phyloP scores from a whole-genome alignment of 2,888 invertebrate species.

The Amblyjoppa fuscipennis region DNA sequence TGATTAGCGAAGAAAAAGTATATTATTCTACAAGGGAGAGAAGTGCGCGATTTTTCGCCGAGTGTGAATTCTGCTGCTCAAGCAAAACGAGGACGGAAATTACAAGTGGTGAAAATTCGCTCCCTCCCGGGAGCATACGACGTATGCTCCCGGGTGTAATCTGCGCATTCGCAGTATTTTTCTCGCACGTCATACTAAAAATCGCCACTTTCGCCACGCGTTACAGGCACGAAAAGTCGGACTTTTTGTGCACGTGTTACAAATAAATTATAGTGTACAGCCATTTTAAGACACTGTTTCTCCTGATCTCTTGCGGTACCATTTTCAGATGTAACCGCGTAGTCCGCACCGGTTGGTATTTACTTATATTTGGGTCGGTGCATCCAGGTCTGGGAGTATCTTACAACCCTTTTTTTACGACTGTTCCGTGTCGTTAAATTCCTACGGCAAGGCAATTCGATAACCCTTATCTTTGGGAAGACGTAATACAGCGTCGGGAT shows the following conservation, averaged over 20 bases:
- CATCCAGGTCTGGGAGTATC: neutral
- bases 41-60: too few species aligned
- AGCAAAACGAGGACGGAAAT: too few species aligned
- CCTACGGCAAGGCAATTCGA: neutral
- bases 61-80: too few species aligned
- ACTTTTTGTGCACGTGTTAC: too few species aligned
- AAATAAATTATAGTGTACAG: neutral
- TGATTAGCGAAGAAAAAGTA: neutral
- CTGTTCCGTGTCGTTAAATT: neutral
- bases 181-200: too few species aligned
- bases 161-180: too few species aligned
- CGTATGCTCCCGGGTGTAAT: too few species aligned
- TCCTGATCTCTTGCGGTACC: neutral
- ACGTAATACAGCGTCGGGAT: conserved; percentile 32
- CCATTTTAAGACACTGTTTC: neutral
- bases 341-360: neutral
- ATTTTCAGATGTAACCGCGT: neutral
- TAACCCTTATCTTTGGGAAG: conserved; percentile 43
- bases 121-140: too few species aligned
- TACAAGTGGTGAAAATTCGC: too few species aligned
- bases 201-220: too few species aligned
- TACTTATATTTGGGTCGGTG: neutral
- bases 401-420: neutral
- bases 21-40: too few species aligned
- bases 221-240: too few species aligned